Evolutionary conservation across 2,113 vertebrate genomes (phyloP), one percentile per base, ranked within the genome.

Genomic region (Orthonyx spaldingii): DNA sequence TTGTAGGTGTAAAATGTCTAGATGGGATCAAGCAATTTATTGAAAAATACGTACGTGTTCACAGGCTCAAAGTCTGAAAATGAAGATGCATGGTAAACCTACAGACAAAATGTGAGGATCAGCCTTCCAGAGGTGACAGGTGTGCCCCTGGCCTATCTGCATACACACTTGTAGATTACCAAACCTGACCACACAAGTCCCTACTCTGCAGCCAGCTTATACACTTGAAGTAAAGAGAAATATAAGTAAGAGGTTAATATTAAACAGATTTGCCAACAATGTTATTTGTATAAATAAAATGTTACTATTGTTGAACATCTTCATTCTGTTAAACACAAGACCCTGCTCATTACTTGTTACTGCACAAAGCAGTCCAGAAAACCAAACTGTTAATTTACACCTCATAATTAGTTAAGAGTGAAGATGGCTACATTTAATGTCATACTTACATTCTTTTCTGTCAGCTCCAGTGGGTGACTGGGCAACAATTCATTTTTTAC

Each of bases 401-500:
- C 53, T 57, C 1, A 0, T 16, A 68, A 49, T 50, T 23, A 75
- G 14, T 26, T 32, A 53, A 37, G 8, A 84, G 46, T 49, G 66
- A 88, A 89, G 41, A 33, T 27, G 4, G 81, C 18, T 39, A 81
- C 28, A 63, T 42, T 74, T 69, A 35, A 53, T 41, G 44, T 55
- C 20, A 84, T 39, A 98, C 99, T 99, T 96, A 99, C 99, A 95
- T 99, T 99, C 97, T 98, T 99, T 96, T 99, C 99, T 46, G 98
- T 99, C 77, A 99, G 44, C 94, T 99, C 99, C 98, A 99, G 97
- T 16, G 98, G 98, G 94, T 99, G 99, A 86, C 98, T 98, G n/a
- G 99, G 99, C 74, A 99, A 84, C 74, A 99, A 98, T 84, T 99
- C 99, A 98, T 97, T 99, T 97, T 99, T 99, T 39, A 99, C 98